phyloP scores from a whole-genome alignment of 2,113 vertebrate species.

The Cinclus mexicanus region DNA sequence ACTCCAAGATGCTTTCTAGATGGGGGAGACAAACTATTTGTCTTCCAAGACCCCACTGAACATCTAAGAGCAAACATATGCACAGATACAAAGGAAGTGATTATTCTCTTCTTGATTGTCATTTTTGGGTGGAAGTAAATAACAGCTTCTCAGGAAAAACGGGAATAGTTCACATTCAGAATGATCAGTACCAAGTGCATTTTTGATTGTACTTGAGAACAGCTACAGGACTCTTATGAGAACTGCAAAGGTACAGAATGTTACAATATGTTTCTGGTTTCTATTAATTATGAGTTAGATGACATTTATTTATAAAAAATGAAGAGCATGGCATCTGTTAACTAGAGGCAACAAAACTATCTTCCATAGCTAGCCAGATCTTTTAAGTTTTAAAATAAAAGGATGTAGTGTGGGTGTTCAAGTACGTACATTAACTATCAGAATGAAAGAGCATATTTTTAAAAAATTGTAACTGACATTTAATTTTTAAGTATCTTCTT shows the following conservation, averaged over 20 bases:
- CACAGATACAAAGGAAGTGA: background rate
- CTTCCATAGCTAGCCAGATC: background rate
- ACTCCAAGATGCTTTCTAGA: background rate
- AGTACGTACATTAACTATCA: background rate
- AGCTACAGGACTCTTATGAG: background rate
- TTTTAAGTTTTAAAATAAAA: background rate
- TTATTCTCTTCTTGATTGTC: background rate
- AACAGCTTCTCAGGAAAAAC: background rate
- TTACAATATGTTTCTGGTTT: background rate
- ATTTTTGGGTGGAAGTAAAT: background rate
- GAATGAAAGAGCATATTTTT: background rate
- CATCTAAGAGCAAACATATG: background rate
- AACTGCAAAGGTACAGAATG: background rate
- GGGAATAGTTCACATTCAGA: background rate
- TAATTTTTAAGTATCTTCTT: background rate
- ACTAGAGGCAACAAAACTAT: background rate
- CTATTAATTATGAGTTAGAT: background rate
- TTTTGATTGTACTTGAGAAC: background rate
- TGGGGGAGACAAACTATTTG: background rate
- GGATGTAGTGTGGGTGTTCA: background rate
- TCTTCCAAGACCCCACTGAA: background rate
- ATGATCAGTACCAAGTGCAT: background rate
- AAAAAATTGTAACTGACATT: background rate
- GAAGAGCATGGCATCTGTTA: background rate
- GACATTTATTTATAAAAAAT: background rate